phyloP scores from a whole-genome alignment of 2,888 invertebrate species.

The Sisyra nigra region DNA sequence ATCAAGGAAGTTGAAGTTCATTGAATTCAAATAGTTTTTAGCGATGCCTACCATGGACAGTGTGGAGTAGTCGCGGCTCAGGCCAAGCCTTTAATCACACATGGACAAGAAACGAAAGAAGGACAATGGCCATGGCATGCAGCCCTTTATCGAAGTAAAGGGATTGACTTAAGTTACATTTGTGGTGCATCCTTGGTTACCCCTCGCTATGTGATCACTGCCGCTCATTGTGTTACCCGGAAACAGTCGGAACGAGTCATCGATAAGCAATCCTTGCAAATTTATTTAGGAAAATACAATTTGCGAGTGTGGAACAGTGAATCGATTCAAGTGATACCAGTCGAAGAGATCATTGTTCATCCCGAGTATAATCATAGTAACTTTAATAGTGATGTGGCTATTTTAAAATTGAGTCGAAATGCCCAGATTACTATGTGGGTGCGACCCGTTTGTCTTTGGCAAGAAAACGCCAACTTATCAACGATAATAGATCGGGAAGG shows the following conservation, averaged over 20 bases:
- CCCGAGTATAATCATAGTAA: conserved; percentile 20
- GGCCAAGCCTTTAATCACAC: conserved; percentile 38
- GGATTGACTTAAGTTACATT: conserved; percentile 22
- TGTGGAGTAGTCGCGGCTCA: conserved; percentile 32
- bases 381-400: conserved; percentile 22
- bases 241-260: conserved; percentile 16
- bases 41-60: neutral
- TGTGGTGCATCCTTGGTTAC: conserved; percentile 23
- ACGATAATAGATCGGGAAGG: conserved; percentile 17
- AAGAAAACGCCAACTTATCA: conserved; percentile 15
- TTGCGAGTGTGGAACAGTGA: conserved; percentile 22
- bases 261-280: conserved; percentile 18
- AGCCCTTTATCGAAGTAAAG: conserved; percentile 38
- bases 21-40: too few relatives aligned
- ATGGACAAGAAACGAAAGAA: conserved; percentile 37
- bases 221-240: conserved; percentile 24
- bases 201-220: conserved; percentile 20
- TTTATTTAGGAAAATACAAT: conserved; percentile 20
- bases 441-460: conserved; percentile 24
- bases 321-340: conserved; percentile 23
- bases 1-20: too few relatives aligned
- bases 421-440: conserved; percentile 22
- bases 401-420: conserved; percentile 19
- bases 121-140: conserved; percentile 57
- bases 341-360: conserved; percentile 19